phyloP scores from a whole-genome alignment of 2,888 invertebrate species.

The Leucoma salicis region DNA sequence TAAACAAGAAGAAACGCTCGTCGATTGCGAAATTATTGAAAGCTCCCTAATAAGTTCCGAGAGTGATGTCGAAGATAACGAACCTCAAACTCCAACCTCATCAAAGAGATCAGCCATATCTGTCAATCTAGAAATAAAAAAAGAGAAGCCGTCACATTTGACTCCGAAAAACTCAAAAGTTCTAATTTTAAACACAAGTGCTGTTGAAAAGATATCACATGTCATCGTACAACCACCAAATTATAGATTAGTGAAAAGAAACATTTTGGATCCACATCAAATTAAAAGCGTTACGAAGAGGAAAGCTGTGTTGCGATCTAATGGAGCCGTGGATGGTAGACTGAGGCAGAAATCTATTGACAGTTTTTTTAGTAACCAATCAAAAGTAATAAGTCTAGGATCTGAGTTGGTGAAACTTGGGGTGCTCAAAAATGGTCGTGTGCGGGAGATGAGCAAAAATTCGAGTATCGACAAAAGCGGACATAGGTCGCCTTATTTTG shows the following conservation, averaged over 20 bases:
- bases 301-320: conserved; percentile 33
- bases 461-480: conserved; percentile 57
- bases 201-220: conserved; percentile 69
- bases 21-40: conserved; percentile 59
- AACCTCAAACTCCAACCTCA: conserved; percentile 28
- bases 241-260: conserved; percentile 70
- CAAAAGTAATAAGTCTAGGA: conserved; percentile 31
- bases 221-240: conserved; percentile 76
- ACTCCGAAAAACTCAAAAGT: conserved; percentile 59
- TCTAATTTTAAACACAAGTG: conserved; percentile 77
- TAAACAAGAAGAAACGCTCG: conserved; percentile 39
- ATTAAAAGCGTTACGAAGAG: conserved; percentile 40
- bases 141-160: conserved; percentile 53
- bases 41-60: conserved; percentile 43
- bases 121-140: conserved; percentile 72
- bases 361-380: conserved; percentile 46
- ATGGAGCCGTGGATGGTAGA: conserved; percentile 44
- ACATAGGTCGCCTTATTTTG: conserved; percentile 36
- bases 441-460: conserved; percentile 65
- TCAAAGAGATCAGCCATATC: conserved; percentile 52
- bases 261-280: conserved; percentile 52
- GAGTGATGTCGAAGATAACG: conserved; percentile 44
- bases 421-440: conserved; percentile 41
- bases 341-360: conserved; percentile 60
- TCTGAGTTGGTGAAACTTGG: conserved; percentile 25